These are phyloP conservation scores for Dipus sagitta DNA, from an alignment of 2,797 vertebrate species.

Conservation along the genomic window DNA sequence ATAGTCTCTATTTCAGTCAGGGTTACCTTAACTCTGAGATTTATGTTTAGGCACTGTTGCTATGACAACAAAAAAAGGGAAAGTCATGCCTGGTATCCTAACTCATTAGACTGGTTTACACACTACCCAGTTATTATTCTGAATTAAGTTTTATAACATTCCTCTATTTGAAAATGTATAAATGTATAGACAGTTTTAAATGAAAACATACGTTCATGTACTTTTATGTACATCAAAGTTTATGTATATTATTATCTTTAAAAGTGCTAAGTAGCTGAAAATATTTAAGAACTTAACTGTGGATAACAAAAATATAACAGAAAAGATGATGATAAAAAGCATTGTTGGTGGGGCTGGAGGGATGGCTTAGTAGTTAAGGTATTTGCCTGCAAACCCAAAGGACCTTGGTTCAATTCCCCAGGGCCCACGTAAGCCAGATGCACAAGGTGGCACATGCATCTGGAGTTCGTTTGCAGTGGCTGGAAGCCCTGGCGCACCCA, in stretches of 20 bases:
- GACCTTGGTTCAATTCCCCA: too few relatives aligned
- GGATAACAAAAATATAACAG: not conserved
- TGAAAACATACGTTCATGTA: slow-evolving; percentile 21
- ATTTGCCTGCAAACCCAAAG: too few relatives aligned
- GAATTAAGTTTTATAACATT: slow-evolving; percentile 46
- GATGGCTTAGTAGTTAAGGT: too few relatives aligned
- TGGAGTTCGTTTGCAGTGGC: too few relatives aligned
- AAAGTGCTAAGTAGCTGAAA: slow-evolving; percentile 40
- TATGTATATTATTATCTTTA: not conserved
- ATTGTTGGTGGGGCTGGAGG: too few relatives aligned
- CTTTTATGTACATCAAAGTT: too few relatives aligned
- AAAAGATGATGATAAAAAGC: too few relatives aligned
- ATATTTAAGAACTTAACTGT: not conserved
- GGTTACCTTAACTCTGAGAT: slow-evolving; percentile 15
- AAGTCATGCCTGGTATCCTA: slow-evolving; percentile 10
- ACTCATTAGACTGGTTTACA: slow-evolving; percentile 8
- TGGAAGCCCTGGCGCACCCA: too few relatives aligned
- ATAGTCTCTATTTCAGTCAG: slow-evolving; percentile 4
- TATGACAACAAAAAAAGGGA: slow-evolving; percentile 43
- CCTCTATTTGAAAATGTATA: slow-evolving; percentile 55
- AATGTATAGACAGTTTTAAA: slow-evolving; percentile 47
- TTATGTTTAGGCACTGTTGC: slow-evolving; percentile 73
- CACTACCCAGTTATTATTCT: slow-evolving; percentile 1
- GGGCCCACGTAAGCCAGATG: too few relatives aligned
- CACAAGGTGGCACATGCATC: too few relatives aligned